Evolutionary conservation across 2,888 invertebrate genomes (phyloP), one percentile per base, ranked within the genome.

Genomic region (Ennomos quercinarius): DNA sequence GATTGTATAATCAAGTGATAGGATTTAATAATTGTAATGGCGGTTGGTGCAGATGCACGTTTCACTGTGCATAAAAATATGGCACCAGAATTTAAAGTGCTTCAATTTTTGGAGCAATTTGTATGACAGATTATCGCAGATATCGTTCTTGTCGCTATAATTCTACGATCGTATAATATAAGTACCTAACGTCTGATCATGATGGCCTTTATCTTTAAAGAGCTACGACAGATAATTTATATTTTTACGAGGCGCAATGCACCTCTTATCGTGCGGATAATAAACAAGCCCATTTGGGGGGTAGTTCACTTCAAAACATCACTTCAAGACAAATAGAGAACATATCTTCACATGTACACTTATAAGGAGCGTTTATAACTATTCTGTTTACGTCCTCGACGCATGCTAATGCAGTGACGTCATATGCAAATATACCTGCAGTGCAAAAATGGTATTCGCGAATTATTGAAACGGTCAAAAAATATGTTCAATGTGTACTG

Each of bases 401-500:
- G 63, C 57, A 63, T 56, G 53, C 59, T 55, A 57, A 56, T 61
- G 44, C 57, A 58, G 61, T 70, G 60, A 70, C 67, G 65, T 66
- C 66, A 60, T 57, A 71, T 72, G 68, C 67, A 73, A 74, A 74
- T 72, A 57, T 52, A 53, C 48, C 55, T 48, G 61, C 53, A 64
- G 67, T 67, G 67, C 63, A 51, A 44, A 62, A 51, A 57, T 44
- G 39, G 41, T 56, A 56, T 45, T 39, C 47, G 44, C 43, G 36
- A 58, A 41, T 45, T 39, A 43, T 43, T 42, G 38, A 52, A 43
- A 58, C 66, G 62, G 45, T 45, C 68, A 73, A 66, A 74, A n/a
- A 74, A 79, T 70, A 78, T 84, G 86, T 89, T 84, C 73, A 86
- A 89, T 86, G 89, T 89, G 89, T 90, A 87, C 86, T 88, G 89